phyloP scores from a whole-genome alignment of 2,113 vertebrate genomes.

The Austrofundulus limnaeus region DNA sequence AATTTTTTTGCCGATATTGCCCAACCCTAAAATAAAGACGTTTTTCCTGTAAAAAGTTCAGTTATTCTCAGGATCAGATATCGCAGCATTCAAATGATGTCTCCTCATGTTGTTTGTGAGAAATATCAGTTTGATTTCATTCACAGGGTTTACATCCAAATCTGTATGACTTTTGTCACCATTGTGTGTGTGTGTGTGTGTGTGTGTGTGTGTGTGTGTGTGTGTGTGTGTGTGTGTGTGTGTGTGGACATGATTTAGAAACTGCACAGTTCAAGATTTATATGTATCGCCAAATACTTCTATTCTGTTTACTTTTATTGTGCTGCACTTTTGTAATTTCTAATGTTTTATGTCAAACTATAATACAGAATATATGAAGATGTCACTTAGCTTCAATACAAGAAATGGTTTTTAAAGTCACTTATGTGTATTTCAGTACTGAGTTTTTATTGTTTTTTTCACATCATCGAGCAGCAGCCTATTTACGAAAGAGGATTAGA shows the following conservation, averaged over 20 bases:
- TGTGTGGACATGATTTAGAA: background rate
- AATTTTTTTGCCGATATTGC: too few species aligned
- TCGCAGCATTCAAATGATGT: slow-evolving; percentile 41
- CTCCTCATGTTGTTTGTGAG: slow-evolving; percentile 14
- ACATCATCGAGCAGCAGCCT: background rate
- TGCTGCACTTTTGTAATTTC: slow-evolving; percentile 26
- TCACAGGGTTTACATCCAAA: slow-evolving; percentile 9
- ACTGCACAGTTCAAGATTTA: background rate
- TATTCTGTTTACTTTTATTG: slow-evolving; percentile 17
- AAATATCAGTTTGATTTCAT: slow-evolving; percentile 7
- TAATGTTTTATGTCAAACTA: background rate
- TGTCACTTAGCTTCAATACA: background rate
- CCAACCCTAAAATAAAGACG: background rate
- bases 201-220: background rate
- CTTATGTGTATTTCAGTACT: too few species aligned
- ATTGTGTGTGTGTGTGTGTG: background rate
- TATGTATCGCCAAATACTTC: slow-evolving; percentile 39
- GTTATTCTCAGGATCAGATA: slow-evolving; percentile 53
- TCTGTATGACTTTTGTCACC: background rate
- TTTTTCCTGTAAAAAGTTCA: slow-evolving; percentile 3
- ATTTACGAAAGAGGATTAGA: too few species aligned
- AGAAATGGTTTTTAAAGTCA: background rate
- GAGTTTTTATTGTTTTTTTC: background rate
- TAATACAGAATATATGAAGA: background rate
- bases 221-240: background rate